A percentile compares a stretch with the other conserved stretches of the same genome.
phyloP scores from a whole-genome alignment of 2,888 invertebrate genomes.

The Scaptomyza reducta region DNA sequence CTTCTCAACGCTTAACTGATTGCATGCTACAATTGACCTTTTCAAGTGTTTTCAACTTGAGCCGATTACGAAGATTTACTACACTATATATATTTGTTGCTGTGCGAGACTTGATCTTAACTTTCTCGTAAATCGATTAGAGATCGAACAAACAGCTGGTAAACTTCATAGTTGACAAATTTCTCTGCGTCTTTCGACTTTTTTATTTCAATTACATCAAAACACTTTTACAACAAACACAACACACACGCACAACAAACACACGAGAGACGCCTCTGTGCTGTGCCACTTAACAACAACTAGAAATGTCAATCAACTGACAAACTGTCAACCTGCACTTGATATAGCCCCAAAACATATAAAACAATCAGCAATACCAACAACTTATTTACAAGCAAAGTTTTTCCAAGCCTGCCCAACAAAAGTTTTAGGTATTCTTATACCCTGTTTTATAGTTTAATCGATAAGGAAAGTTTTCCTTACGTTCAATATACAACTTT shows the following conservation, averaged over 20 bases:
- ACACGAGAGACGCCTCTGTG: neutral
- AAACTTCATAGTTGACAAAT: slow-evolving; percentile 47
- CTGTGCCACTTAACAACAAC: slow-evolving; percentile 77
- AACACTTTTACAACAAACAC: slow-evolving; percentile 26
- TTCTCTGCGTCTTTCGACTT: slow-evolving; percentile 27
- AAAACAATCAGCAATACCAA: slow-evolving; percentile 18
- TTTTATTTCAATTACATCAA: slow-evolving; percentile 8
- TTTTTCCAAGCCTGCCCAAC: slow-evolving; percentile 55
- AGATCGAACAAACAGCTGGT: slow-evolving; percentile 26
- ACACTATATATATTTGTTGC: too few relatives aligned
- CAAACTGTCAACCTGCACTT: slow-evolving; percentile 72
- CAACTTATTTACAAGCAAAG: slow-evolving; percentile 36
- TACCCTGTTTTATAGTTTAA: slow-evolving; percentile 6
- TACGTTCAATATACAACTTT: too few relatives aligned
- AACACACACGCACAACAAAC: slow-evolving; percentile 26
- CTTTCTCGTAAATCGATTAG: neutral
- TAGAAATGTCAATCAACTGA: slow-evolving; percentile 77
- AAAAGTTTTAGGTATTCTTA: slow-evolving; percentile 4
- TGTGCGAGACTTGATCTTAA: neutral
- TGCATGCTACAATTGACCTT: slow-evolving; percentile 47
- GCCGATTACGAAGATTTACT: neutral
- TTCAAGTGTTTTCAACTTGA: slow-evolving; percentile 61
- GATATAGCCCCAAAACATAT: slow-evolving; percentile 52
- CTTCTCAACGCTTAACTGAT: slow-evolving; percentile 13
- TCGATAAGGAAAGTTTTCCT: neutral